Evolutionary conservation across 2,797 vertebrate genomes (phyloP), one percentile per base, ranked within the genome.

Genomic region (Mormyrops attenuatus): DNA sequence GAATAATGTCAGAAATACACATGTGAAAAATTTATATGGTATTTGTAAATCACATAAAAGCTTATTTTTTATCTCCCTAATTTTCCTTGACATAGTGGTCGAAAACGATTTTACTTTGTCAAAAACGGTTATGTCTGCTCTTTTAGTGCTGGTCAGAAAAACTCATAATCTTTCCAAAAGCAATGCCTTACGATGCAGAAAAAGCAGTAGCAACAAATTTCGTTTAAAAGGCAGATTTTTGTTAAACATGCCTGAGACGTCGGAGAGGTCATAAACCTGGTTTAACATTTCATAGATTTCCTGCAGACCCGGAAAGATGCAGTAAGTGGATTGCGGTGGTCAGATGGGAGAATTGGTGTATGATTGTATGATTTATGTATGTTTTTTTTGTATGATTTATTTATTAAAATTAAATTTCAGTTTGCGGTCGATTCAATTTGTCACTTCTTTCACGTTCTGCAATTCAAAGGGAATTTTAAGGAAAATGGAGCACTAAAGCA

Each of bases 391-490:
- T 77, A 41, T 77, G 34, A 77, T 77, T 77, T 77, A 69, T 69
- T 69, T 69, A 77, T 77, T 77, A 77, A 77, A 77, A 73, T 73
- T 38, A 73, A 17, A 77, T 41, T 77, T 77, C 69, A 77, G 69
- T 77, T 77, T 77, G 69, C 34, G 34, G 69, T 77, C 34, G 69
- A 77, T 77, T 77, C 34, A 77, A 41, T 77, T 77, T 77, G 34
- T 77, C 69, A 77, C 34, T 77, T 77, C 41, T 41, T 77, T 77
- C 69, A 77, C 20, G 34, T 41, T 77, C 34, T 77, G 66, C 66
- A 20, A 41, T 77, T 41, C 5, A 77, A 77, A 77, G 69, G 30
- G 69, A 38, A 38, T 77, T 41, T 77, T 77, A 77, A 38, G 69
- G 69, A 77, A 77, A 77, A 41, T 77, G 69, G 69, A 38, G 69